phyloP scores from a whole-genome alignment of 2,888 invertebrate genomes.

The Calliphora vomitoria region DNA sequence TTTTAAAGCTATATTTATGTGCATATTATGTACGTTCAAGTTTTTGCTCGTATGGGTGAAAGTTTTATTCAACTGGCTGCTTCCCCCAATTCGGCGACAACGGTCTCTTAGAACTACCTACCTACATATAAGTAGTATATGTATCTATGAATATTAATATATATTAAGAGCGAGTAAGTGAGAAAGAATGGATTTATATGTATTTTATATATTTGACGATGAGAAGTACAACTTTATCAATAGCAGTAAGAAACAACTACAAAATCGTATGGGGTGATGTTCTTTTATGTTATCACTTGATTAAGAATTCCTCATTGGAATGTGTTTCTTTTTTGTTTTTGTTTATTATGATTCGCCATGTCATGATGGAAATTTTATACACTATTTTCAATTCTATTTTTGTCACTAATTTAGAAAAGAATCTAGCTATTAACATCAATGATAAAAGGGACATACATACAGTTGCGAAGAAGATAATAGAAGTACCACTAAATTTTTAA shows the following conservation, averaged over 20 bases:
- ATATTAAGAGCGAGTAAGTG: not conserved
- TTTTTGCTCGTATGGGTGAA: not conserved
- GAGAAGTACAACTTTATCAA: not conserved
- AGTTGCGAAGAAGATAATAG: too few relatives aligned
- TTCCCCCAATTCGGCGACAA: not conserved
- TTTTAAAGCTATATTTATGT: not conserved
- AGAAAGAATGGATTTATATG: not conserved
- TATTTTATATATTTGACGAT: not conserved
- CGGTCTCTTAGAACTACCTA: not conserved
- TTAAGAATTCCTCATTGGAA: not conserved
- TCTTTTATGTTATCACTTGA: slow-evolving; percentile 5
- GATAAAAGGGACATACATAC: too few relatives aligned
- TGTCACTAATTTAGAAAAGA: too few relatives aligned
- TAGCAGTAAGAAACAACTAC: not conserved
- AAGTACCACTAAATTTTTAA: too few relatives aligned
- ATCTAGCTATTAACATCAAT: too few relatives aligned
- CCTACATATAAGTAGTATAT: not conserved
- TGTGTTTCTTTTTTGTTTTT: not conserved
- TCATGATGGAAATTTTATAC: slow-evolving; percentile 3
- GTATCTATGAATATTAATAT: not conserved
- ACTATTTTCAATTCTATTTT: too few relatives aligned
- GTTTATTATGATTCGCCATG: not conserved
- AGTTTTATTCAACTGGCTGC: not conserved
- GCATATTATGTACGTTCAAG: not conserved
- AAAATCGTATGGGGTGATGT: not conserved